Evolutionary conservation across 2,797 vertebrate species (phyloP), one percentile per base, ranked within the genome.

Genomic region (Margarornis squamiger): DNA sequence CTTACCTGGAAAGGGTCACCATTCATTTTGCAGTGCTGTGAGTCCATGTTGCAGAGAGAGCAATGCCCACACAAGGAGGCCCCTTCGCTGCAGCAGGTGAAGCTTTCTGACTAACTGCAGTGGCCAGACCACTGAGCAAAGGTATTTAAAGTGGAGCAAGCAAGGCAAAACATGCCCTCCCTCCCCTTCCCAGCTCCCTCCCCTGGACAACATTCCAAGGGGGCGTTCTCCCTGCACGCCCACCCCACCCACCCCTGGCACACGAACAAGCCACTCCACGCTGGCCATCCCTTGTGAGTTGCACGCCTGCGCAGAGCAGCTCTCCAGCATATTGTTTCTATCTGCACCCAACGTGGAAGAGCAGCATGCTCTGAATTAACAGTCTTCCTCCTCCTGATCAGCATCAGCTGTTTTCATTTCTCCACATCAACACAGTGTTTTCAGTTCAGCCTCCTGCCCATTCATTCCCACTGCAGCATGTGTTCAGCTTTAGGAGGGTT

Each of bases 1-100:
- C 95, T 77, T 78, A 97, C 97, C 95, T 96, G 97, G 36, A 85
- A 90, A 52, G 38, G 3, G 17, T 97, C 96, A 1, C 94, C 95
- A 9, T 97, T 97, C 93, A 91, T 92, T 76, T 68, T 96, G 96
- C 8, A 83, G 82, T 91, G 91, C 62, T 93, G 83, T 1, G 84
- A 43, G 1, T 96, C 92, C 94, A 96, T 95, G 49, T 80, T 79
- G 75, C 43, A 39, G 46, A 68, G 14, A 14, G 49, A 75, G 30
- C 1, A 1, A 55, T 65, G 36, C 52, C 71, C 49, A n/a, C 72
- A 0, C 30, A 43, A 36, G 4, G 59, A 75, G 14, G 6, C 15
- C 52, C 57, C 26, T 77, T 57, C 2, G 1, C 36, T 1, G 1
- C 18, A 66, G 39, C 52, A 58, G 72, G 66, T 74, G 70, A 95